phyloP scores from a whole-genome alignment of 2,888 invertebrate species.

The Hyposoter dolosus region DNA sequence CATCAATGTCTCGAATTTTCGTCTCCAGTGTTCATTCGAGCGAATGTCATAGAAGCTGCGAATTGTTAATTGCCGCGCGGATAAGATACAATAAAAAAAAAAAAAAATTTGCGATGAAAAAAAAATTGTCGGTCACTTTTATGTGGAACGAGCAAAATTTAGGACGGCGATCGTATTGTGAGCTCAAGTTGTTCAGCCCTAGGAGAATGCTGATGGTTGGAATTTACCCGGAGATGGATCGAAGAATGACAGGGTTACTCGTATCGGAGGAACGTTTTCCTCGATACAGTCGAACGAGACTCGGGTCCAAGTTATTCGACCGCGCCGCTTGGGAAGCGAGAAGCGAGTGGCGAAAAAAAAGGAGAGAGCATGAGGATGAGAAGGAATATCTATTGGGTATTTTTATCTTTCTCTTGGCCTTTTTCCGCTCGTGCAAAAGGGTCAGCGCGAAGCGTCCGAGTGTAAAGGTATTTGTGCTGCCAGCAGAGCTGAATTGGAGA shows the following conservation, averaged over 20 bases:
- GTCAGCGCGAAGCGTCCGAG: slow-evolving; percentile 81
- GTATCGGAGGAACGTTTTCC: slow-evolving; percentile 37
- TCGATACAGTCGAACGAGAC: slow-evolving; percentile 54
- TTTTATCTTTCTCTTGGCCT: slow-evolving; percentile 8
- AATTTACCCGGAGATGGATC: slow-evolving; percentile 45
- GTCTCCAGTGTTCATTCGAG: no score
- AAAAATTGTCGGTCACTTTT: no score
- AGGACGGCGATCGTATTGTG: neutral
- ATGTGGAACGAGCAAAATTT: no score
- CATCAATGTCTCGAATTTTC: neutral
- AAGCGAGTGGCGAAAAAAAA: no score
- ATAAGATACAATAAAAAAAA: no score
- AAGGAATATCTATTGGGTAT: slow-evolving; percentile 58
- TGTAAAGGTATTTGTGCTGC: slow-evolving; percentile 81
- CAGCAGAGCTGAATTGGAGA: slow-evolving; percentile 69
- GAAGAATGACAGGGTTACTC: slow-evolving; percentile 61
- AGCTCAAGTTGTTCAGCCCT: neutral
- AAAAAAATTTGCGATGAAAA: no score
- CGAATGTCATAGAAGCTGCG: no score
- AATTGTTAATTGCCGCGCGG: no score
- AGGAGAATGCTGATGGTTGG: slow-evolving; percentile 14
- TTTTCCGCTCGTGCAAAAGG: slow-evolving; percentile 68
- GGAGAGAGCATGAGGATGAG: slow-evolving; percentile 37
- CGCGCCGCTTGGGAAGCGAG: slow-evolving; percentile 2
- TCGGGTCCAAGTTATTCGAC: slow-evolving; percentile 43